Percentiles rank a stretch among this genome's conserved stretches.
These are phyloP conservation scores for Dendronephthya gigantea DNA, from an alignment of 64 coral and sea anemone species.

Conservation along the genomic window DNA sequence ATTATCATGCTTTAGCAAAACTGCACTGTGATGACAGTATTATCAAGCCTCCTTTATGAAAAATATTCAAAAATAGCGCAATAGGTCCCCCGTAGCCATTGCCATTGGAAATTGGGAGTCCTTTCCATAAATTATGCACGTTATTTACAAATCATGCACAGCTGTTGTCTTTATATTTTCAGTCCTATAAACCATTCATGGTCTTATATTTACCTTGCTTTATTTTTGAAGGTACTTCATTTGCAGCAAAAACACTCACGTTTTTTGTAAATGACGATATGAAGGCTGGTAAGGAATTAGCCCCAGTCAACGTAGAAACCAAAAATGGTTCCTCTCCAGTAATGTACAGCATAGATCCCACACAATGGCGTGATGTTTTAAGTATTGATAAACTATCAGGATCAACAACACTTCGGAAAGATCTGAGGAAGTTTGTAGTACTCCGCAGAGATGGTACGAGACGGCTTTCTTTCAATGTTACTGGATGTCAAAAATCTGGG, in stretches of 20 bases:
- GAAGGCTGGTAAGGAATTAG: not conserved
- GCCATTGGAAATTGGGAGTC: too few relatives aligned
- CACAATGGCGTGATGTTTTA: not conserved
- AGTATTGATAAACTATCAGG: not conserved
- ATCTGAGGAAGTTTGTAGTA: not conserved
- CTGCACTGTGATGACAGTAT: too few relatives aligned
- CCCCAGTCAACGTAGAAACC: not conserved
- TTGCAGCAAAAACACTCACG: not conserved
- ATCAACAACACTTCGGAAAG: not conserved
- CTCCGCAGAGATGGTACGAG: not conserved
- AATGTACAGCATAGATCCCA: not conserved
- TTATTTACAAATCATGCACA: too few relatives aligned
- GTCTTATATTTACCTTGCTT: not conserved
- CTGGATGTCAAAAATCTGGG: not conserved
- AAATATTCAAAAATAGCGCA: too few relatives aligned
- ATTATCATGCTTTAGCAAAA: too few relatives aligned
- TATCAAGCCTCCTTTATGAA: too few relatives aligned
- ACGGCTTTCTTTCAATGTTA: not conserved
- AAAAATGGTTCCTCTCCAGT: not conserved
- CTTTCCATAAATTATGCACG: too few relatives aligned
- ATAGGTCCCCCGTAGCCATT: too few relatives aligned
- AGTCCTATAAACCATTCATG: too few relatives aligned
- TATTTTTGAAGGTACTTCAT: not conserved
- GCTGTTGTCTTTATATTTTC: too few relatives aligned
- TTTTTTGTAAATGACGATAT: not conserved